Evolutionary conservation across 2,113 vertebrate species (phyloP), one percentile per base, ranked within the genome.

Genomic region (Delphinus delphis): DNA sequence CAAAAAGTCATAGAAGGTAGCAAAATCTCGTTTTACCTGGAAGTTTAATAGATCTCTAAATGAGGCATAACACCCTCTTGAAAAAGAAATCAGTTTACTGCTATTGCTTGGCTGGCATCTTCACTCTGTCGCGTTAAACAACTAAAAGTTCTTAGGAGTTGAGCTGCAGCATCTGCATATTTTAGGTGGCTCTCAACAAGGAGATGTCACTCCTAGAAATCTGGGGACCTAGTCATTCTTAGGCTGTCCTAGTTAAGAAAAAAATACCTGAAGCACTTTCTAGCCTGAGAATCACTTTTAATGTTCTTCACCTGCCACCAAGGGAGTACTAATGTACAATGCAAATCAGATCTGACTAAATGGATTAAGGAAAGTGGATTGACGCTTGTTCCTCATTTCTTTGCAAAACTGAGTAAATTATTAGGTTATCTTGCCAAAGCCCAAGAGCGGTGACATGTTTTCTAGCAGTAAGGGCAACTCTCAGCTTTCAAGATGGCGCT

Each of bases 271-370:
- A 63, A 95, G 74, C 15, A 53, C 41, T 88, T 93, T 76, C 50
- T 25, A 80, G 76, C 50, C 2, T 55, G 23, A 63, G 55, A 93
- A 80, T 95, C 85, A 79, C 41, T 55, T 94, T 95, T 79, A 90
- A 94, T 96, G 79, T 90, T 62, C 47, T 81, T 83, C 85, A 73
- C 5, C 76, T 90, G 65, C 80, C n/a, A 47, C 7, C 25, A n/a
- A 88, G 36, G 60, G 74, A 58, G 38, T 74, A 31, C 12, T 65
- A 47, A 86, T 28, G n/a, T 50, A 31, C 73, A 65, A 2, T 77
- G 65, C 26, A 85, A 93, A 77, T 88, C 58, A 85, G n/a, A 71
- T 53, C 47, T 76, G 84, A 96, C 88, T 90, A 76, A 90, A 88
- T 68, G 55, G 14, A 92, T 76, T 93, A 50, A 85, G 47, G 47